Percentiles rank a stretch among this genome's conserved stretches.
phyloP scores from a whole-genome alignment of 2,113 vertebrate species.

The Macaca nemestrina region DNA sequence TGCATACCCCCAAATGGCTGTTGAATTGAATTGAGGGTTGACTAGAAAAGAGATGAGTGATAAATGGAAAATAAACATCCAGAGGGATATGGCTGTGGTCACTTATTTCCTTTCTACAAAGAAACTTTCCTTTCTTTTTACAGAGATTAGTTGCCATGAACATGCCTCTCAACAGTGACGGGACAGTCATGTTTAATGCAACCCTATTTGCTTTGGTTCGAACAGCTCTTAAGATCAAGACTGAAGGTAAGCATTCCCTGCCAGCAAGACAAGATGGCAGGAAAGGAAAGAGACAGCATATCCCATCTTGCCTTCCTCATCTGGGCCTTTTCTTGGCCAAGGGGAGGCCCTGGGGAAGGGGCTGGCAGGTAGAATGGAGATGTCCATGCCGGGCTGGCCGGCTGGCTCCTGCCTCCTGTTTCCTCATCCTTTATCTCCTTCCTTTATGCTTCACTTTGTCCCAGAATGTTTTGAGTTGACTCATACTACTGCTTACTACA shows the following conservation, averaged over 20 bases:
- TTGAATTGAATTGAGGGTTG: background rate
- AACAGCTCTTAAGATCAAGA: constrained; percentile 99
- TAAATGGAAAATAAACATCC: background rate
- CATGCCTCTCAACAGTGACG: constrained; percentile 99
- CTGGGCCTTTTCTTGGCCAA: background rate
- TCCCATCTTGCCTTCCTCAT: background rate
- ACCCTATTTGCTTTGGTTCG: constrained; percentile 98
- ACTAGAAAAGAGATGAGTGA: background rate
- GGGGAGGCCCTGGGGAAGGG: background rate
- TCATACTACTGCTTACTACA: background rate
- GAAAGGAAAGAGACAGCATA: background rate
- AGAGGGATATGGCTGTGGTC: background rate
- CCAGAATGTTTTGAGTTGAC: background rate
- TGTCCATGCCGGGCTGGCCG: background rate
- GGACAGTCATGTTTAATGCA: constrained; percentile 99
- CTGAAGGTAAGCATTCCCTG: constrained; percentile 89
- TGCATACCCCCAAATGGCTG: background rate
- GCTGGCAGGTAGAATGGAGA: too few relatives aligned
- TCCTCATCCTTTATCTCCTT: background rate
- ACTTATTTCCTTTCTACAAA: background rate
- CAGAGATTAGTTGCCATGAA: constrained; percentile 99
- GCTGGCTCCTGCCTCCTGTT: background rate
- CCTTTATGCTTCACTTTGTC: background rate
- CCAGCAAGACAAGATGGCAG: background rate
- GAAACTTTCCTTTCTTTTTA: constrained; percentile 68